phyloP scores from a whole-genome alignment of 1,140 invertebrate species.

The Himalopsyche phryganea region DNA sequence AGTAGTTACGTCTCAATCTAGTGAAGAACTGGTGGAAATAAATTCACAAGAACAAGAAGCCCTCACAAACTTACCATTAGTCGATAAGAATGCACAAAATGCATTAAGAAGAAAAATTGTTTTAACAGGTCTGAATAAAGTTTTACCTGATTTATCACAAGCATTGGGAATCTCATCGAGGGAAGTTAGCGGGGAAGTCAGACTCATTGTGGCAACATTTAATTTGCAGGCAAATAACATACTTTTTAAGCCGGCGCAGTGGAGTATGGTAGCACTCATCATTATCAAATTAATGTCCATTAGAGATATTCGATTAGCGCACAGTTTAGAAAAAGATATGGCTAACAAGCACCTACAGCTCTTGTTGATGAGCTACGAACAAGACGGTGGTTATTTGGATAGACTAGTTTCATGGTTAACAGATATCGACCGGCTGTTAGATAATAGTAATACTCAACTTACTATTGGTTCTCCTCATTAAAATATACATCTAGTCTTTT shows the following conservation, averaged over 20 bases:
- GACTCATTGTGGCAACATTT: constrained; percentile 55
- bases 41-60: constrained; percentile 36
- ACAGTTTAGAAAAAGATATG: constrained; percentile 41
- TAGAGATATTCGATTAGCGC: constrained; percentile 41
- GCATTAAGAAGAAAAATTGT: constrained; percentile 56
- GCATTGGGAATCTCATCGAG: constrained; percentile 42
- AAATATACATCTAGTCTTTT: no score
- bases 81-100: constrained; percentile 56
- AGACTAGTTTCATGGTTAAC: constrained; percentile 51
- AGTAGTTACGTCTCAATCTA: constrained; percentile 31
- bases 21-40: constrained; percentile 8
- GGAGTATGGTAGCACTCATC: constrained; percentile 54
- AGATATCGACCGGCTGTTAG: constrained; percentile 48
- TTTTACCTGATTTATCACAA: constrained; percentile 44
- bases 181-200: constrained; percentile 46
- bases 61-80: constrained; percentile 48
- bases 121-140: constrained; percentile 54
- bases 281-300: constrained; percentile 53
- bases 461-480: neutral
- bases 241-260: constrained; percentile 55
- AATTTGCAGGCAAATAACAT: constrained; percentile 58
- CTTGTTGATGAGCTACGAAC: constrained; percentile 50
- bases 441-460: constrained; percentile 23
- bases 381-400: constrained; percentile 53
- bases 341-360: constrained; percentile 49